A percentile compares a stretch with the other conserved stretches of the same genome.
phyloP scores from a whole-genome alignment of 2,113 vertebrate species.

The Nipponia nippon region DNA sequence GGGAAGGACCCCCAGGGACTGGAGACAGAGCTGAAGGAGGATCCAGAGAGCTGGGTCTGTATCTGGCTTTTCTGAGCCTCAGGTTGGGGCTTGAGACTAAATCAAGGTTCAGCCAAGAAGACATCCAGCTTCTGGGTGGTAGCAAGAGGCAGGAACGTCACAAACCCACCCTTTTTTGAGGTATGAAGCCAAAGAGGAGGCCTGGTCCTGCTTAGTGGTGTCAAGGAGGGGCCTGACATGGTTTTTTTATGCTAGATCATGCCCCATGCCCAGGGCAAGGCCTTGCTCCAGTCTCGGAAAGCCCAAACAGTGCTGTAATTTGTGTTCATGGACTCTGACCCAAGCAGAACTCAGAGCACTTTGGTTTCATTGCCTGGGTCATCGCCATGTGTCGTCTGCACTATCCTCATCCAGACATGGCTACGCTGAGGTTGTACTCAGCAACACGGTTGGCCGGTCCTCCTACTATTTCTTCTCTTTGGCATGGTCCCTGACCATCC shows the following conservation, averaged over 20 bases:
- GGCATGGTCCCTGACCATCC: background rate
- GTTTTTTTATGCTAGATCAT: background rate
- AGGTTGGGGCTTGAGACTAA: background rate
- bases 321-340: background rate
- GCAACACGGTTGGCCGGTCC: accelerated
- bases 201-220: background rate
- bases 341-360: background rate
- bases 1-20: background rate
- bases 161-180: background rate
- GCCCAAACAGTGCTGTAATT: background rate
- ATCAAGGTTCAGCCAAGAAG: background rate
- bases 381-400: background rate
- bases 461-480: background rate
- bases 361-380: background rate
- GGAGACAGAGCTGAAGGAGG: background rate
- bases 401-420: background rate
- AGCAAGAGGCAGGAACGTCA: background rate
- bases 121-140: background rate
- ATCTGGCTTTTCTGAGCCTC: background rate
- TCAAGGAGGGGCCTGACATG: background rate
- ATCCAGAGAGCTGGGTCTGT: background rate
- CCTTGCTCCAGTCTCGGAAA: background rate
- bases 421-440: background rate
- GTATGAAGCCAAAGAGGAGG: background rate
- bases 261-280: background rate